Percentiles rank a stretch among this genome's conserved stretches.
phyloP scores from a whole-genome alignment of 2,113 vertebrate species.

The Pipa parva region DNA sequence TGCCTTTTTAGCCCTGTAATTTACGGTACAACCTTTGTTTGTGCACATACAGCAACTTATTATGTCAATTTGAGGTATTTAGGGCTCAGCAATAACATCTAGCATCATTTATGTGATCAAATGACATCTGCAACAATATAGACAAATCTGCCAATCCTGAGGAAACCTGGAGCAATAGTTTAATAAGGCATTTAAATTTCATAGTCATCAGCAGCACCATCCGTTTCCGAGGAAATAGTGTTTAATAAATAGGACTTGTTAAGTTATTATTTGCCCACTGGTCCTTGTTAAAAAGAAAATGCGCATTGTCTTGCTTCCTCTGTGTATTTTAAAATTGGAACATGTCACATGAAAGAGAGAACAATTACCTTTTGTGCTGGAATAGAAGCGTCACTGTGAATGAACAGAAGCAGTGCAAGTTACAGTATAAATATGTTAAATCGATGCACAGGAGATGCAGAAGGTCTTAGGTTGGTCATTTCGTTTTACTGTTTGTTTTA shows the following conservation, averaged over 20 bases:
- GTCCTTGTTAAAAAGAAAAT: slow-evolving; percentile 23
- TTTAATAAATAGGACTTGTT: slow-evolving; percentile 1
- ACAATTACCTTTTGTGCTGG: slow-evolving; percentile 27
- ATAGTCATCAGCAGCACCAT: not conserved
- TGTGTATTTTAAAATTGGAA: slow-evolving; percentile 24
- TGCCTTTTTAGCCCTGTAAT: no score
- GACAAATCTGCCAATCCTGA: not conserved
- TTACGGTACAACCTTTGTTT: no score
- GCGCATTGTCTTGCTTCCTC: slow-evolving; percentile 10
- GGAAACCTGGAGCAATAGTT: not conserved
- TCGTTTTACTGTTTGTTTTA: no score
- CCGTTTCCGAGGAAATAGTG: not conserved
- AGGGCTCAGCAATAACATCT: no score
- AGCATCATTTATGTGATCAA: no score
- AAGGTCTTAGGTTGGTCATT: no score
- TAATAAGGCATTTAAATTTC: not conserved
- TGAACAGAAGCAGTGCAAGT: slow-evolving; percentile 7
- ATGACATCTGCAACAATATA: not conserved
- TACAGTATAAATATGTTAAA: no score
- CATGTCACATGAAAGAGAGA: slow-evolving; percentile 20
- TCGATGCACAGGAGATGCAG: no score
- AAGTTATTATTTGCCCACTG: slow-evolving; percentile 15
- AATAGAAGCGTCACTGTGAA: slow-evolving; percentile 14
- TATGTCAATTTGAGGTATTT: no score
- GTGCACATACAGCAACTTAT: no score